Base-by-base conservation (phyloP, 1,140 invertebrate genomes). In the Drosophila rufa region DNA sequence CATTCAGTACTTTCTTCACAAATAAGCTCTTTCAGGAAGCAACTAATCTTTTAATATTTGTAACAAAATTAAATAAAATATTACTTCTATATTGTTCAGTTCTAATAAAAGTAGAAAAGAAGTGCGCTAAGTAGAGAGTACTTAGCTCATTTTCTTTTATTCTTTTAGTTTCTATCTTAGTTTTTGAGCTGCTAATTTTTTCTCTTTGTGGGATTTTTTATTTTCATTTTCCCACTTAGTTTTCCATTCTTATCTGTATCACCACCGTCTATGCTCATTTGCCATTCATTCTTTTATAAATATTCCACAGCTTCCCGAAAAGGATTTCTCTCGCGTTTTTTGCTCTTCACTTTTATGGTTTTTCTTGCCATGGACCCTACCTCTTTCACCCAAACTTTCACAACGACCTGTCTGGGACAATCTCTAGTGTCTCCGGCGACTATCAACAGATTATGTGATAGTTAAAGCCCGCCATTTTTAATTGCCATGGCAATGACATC, bases 401-500 rank as follows among this genome's bases (percentile, higher is more conserved):
- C 22, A 22, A 51, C 40, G 22, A 12, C 48, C 67, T 42, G 62
- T 43, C 60, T n/a, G 25, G n/a, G 33, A 61, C 71, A 58, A 76
- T 81, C 58, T 60, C 51, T 62, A 36, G 69, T 71, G 60, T 61
- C 77, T 84, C 77, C 55, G 80, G 77, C 38, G 82, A 71, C 79
- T 81, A 82, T 82, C 55, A 75, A 86, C 65, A 86, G 79, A 70
- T 85, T 85, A 71, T 53, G 82, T 40, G 62, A 80, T 69, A 81
- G 82, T 85, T 82, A 75, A 79, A 79, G 75, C 71, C 60, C 62
- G 75, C 55, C 76, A 87, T 86, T 86, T 86, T 86, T 86, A 86
- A 86, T 86, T 86, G 76, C 79, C 75, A 75, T 73, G 67, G 79
- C 82, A 86, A 86, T 77, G 79, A 86, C 77, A 86, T 86, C 77